These are phyloP conservation scores for Lutraria rhynchaena DNA, from an alignment of 1,140 invertebrate species.

Conservation along the genomic window DNA sequence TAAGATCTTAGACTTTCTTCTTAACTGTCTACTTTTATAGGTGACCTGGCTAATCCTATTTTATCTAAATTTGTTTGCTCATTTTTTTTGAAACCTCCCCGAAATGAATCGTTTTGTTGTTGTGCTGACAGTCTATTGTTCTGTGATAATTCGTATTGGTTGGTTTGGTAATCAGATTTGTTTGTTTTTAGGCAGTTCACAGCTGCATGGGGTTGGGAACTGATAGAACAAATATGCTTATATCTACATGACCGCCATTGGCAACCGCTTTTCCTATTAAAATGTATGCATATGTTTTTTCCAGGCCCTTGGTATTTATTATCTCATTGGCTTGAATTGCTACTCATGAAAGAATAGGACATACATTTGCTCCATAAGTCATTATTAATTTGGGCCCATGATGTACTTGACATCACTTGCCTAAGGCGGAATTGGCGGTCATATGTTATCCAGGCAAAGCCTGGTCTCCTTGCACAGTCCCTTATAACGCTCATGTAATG, in stretches of 20 bases:
- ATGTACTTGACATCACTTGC: neutral
- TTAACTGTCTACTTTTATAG: neutral
- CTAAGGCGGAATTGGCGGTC: neutral
- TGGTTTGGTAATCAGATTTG: too few relatives aligned
- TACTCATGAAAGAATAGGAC: too few relatives aligned
- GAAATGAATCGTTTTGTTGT: too few relatives aligned
- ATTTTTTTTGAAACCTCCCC: neutral
- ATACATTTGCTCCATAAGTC: slow-evolving; percentile 16
- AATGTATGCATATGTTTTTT: neutral
- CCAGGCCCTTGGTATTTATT: neutral
- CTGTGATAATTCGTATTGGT: too few relatives aligned
- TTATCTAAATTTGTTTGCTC: neutral
- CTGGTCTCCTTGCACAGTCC: slow-evolving; percentile 17
- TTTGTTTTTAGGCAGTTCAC: too few relatives aligned
- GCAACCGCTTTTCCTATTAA: slow-evolving; percentile 13
- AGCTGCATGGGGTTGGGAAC: neutral
- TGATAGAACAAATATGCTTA: neutral
- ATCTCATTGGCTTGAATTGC: neutral
- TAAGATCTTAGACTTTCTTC: neutral
- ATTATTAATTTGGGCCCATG: slow-evolving; percentile 1
- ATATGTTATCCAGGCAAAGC: too few relatives aligned
- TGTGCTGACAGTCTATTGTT: too few relatives aligned
- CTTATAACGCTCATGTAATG: slow-evolving; percentile 22
- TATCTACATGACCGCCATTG: neutral
- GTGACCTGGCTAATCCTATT: neutral